Base-by-base conservation (phyloP, 2,888 invertebrate genomes). In the Caenorhabditis wallacei region DNA sequence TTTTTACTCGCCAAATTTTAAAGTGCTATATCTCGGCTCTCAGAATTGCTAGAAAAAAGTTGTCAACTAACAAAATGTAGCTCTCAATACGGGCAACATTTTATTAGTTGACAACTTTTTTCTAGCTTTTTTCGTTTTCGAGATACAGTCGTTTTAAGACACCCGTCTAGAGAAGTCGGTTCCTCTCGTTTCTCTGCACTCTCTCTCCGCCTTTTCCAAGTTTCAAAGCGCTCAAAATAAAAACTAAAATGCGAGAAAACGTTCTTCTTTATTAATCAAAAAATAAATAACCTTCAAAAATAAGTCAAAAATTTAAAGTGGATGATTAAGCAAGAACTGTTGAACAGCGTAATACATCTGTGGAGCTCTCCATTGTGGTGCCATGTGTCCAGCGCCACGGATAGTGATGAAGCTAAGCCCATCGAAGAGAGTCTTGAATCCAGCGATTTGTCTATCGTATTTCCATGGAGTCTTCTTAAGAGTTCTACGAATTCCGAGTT, bases 391-490 rank as follows among this genome's bases (percentile, higher is more conserved):
- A 16, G 88, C 87, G 46, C 88, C 88, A 22, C 87, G 85, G 22
- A 88, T 85, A 11, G 80, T 80, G 56, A 86, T 63, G 86, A 86
- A 91, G 35, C 89, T 90, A 46, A 91, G 84, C 10, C 91, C 91
- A 24, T 89, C 85, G 85, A 90, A 92, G 56, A 89, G 84, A 7
- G 92, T 92, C 57, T 91, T 90, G 88, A 91, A 92, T 18, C 92
- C 92, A 69, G 92, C 92, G 59, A 92, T 89, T 84, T 92, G 92
- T 20, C 89, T 79, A 80, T 91, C 90, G 80, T 85, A 90, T 79
- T 91, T 90, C 92, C 92, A 92, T 22, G 92, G 91, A 22, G 89
- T 89, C 84, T 91, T 91, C 69, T 87, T 85, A 20, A 91, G 82
- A 13, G 84, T 86, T 30, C 89, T 72, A 40, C 82, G 79, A 48